A percentile compares a stretch with the other conserved stretches of the same genome.
Evolutionary conservation across 2,797 vertebrate species (phyloP).

Genomic region (Crenichthys baileyi): DNA sequence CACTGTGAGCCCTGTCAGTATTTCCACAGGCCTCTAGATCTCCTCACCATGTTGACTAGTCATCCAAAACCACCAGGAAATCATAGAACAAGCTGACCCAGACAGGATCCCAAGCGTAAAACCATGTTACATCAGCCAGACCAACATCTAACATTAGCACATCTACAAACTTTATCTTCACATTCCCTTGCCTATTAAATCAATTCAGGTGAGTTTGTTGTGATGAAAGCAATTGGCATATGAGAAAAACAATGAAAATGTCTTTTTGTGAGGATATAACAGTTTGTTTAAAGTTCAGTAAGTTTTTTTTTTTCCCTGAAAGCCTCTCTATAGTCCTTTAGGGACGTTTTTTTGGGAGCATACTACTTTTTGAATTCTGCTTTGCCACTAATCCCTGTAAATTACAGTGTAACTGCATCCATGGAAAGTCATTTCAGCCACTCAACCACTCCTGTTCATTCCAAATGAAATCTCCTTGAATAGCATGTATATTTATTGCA

Average conservation of each 20-base stretch:
- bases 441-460: conserved; percentile 44
- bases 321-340: conserved; percentile 52
- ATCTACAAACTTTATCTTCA: conserved; percentile 68
- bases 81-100: conserved; percentile 66
- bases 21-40: conserved; percentile 63
- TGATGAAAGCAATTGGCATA: conserved; percentile 34
- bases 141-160: conserved; percentile 78
- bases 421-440: conserved; percentile 70
- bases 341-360: conserved; percentile 50
- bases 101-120: conserved; percentile 73
- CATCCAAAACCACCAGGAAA: conserved; percentile 72
- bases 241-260: conserved; percentile 45
- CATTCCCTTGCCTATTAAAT: conserved; percentile 52
- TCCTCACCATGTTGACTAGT: conserved; percentile 58
- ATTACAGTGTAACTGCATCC: conserved; percentile 78
- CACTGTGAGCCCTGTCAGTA: conserved; percentile 54
- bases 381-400: conserved; percentile 79
- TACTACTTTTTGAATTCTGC: conserved; percentile 64
- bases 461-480: conserved; percentile 43
- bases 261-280: conserved; percentile 38
- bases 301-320: conserved; percentile 47
- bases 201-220: conserved; percentile 25
- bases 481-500: conserved; percentile 49
- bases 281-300: conserved; percentile 47
- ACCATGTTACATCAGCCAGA: conserved; percentile 77